Conservation (phyloP, 2,797 vertebrate genomes). For the Protonibea diacanthus region DNA sequence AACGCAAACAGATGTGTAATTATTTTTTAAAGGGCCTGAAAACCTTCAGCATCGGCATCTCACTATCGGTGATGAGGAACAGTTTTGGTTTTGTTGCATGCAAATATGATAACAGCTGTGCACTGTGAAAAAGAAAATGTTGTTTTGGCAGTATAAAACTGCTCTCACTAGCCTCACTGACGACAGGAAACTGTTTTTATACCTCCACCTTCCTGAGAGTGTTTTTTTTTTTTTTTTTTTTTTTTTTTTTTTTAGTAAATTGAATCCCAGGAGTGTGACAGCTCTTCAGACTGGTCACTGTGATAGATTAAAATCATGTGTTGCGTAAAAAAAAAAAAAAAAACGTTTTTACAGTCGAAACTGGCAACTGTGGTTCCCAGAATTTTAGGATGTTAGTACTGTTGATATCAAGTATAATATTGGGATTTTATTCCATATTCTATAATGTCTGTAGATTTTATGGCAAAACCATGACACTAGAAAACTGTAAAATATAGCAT, state of each 20-base stretch:
- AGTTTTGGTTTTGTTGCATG: background rate
- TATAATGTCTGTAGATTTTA: no score
- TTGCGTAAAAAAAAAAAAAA: no score
- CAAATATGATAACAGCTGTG: background rate
- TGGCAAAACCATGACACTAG: no score
- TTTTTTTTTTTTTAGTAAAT: background rate
- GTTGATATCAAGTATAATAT: no score
- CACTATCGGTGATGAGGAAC: no score
- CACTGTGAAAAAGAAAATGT: no score
- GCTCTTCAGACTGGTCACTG: background rate
- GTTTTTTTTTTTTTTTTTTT: no score
- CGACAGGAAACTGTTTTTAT: background rate
- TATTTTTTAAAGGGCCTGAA: background rate
- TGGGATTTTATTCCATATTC: no score
- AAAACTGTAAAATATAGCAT: no score
- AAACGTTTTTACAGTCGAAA: no score
- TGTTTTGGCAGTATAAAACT: background rate
- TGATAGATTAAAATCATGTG: background rate
- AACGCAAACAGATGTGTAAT: background rate
- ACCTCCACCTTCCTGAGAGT: background rate
- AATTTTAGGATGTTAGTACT: no score
- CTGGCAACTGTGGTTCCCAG: no score
- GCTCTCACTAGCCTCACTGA: background rate
- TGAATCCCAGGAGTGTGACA: slow-evolving; percentile 6
- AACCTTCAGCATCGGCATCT: background rate